Base-by-base conservation (phyloP, 2,797 vertebrate genomes). In the Poliocrania exsul region DNA sequence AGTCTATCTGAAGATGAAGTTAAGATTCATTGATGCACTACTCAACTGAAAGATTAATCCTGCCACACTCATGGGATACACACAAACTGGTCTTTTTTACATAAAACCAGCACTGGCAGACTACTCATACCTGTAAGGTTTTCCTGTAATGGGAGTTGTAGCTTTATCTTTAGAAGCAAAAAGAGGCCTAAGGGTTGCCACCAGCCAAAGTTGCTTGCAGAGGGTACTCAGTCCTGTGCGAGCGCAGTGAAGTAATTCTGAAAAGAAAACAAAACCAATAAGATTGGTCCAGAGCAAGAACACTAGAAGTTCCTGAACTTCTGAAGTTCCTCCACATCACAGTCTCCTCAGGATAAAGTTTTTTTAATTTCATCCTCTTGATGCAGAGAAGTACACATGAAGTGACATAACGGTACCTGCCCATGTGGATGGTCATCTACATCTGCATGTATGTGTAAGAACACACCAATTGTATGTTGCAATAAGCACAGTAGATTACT, bases 361-460 rank as follows among this genome's bases (percentile, higher is more conserved):
- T 51, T 84, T 61, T 10, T 5, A 28, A 31, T 65, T 56, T 73
- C 19, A 40, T 11, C 44, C 65, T 53, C 60, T n/a, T 69, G 15
- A 20, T 58, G 33, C 20, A 66, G 56, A 77, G 51, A 77, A 61
- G 16, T 21, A 8, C 4, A 70, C 1, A 1, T 10, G 5, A 90
- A 70, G 21, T 31, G 16, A 7, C 26, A 46, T 13, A 17, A 23
- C 6, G 5, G 6, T 11, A 5, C 9, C 6, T 1, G 2, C 16
- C 23, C 62, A 19, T 5, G 14, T 38, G 7, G 33, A 11, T 21
- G 19, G 21, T 46, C 57, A 38, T 12, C 56, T 64, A 4, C 37
- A 49, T 11, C 40, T 61, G 10, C 14, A 23, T 31, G 20, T 17
- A 35, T 9, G 4, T 2, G 18, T 57, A 21, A 66, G 66, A 50